Conservation (phyloP, 2,797 vertebrate genomes). For the Balearica regulorum region DNA sequence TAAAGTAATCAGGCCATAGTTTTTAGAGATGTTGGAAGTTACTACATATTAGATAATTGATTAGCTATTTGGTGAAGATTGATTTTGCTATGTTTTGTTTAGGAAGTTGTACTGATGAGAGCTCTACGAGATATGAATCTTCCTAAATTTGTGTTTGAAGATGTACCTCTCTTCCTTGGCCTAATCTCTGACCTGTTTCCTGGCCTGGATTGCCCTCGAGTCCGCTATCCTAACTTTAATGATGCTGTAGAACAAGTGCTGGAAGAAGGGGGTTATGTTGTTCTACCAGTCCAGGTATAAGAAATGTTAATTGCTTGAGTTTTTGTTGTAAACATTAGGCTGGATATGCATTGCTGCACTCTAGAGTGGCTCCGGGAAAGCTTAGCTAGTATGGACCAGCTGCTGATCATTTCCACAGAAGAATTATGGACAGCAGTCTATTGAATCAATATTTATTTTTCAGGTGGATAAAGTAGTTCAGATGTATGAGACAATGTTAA, state of each 20-base stretch:
- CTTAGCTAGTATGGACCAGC: neutral
- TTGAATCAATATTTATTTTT: neutral
- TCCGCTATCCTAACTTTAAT: conserved; percentile 88
- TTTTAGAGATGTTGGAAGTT: neutral
- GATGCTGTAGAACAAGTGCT: conserved; percentile 87
- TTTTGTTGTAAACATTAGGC: neutral
- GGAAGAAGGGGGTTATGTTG: conserved; percentile 78
- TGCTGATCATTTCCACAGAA: neutral
- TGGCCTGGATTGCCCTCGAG: conserved; percentile 91
- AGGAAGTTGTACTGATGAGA: conserved; percentile 97
- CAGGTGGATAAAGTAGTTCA: conserved; percentile 98
- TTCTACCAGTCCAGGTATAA: conserved; percentile 86
- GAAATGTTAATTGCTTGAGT: neutral
- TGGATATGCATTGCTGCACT: neutral
- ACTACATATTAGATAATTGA: neutral
- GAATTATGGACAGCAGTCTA: neutral
- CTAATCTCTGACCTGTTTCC: conserved; percentile 95
- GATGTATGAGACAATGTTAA: conserved; percentile 98
- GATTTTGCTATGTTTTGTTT: neutral
- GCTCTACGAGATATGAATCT: conserved; percentile 97
- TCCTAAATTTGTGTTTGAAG: conserved; percentile 97
- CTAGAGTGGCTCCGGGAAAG: neutral
- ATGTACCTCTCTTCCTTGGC: conserved; percentile 94
- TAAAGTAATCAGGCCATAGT: neutral
- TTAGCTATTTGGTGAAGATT: neutral